Base-by-base conservation (phyloP, 2,797 vertebrate genomes). In the Catharus ustulatus region DNA sequence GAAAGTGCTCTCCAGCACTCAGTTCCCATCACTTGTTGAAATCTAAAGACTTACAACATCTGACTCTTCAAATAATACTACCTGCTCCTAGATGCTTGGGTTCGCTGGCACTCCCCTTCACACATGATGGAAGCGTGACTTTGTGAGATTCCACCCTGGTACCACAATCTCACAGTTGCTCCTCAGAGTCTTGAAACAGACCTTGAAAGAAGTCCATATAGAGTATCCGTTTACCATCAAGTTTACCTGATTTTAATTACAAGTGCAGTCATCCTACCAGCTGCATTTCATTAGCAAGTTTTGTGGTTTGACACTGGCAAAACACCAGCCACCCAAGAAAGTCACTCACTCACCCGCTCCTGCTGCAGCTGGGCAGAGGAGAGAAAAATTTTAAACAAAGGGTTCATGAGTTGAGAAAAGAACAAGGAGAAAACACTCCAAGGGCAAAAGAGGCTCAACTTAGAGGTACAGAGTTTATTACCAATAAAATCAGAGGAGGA, bases 71-170 rank as follows among this genome's bases (percentile, higher is more conserved):
- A 61, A 75, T 36, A 59, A 27, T 9, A 27, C 40, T 34, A 13
- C n/a, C 8, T 67, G 48, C 23, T 88, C 96, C 98, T 3, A 99
- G 98, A 43, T 90, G 92, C 74, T 98, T 97, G 1, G 98, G 97
- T 45, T 98, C 97, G 95, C 98, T 99, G 84, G 96, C 90, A 84
- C 98, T 86, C 7, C 94, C 97, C 62, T 97, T 98, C 97, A 98
- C 78, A 98, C 94, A 0, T 98, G 98, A 18, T 86, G 94, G 26
- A 90, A 99, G 97, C 5, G 98, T 95, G 59, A 99, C 97, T 3
- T 97, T 95, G 90, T 51, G 15, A 45, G 43, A 45, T 45, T 45
- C 21, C 43, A 45, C 20, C 49, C 5, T 29, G 49, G 49, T 29
- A 26, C 49, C 49, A 51, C 0, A 89, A 98, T 98, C 80, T 98